A percentile compares a stretch with the other conserved stretches of the same genome.
These are phyloP conservation scores for Eurystomus gularis DNA, from an alignment of 2,113 vertebrate species.

Conservation along the genomic window DNA sequence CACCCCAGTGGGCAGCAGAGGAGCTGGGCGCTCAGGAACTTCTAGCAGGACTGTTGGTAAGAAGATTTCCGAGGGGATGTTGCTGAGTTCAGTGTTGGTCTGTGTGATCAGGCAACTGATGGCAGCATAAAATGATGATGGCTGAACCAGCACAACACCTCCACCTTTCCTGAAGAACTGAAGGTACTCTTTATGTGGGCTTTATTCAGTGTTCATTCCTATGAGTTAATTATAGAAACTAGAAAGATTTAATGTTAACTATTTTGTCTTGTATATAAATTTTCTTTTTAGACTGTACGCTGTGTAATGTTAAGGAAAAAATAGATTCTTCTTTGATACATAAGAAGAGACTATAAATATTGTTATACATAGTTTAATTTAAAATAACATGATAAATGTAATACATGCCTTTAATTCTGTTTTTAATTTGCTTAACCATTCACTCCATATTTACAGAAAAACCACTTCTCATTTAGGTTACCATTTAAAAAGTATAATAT, in stretches of 20 bases:
- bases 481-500: conserved; percentile 44
- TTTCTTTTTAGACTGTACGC: neutral
- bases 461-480: conserved; percentile 55
- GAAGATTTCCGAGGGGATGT: too few species aligned
- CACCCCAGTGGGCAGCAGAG: too few species aligned
- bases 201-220: neutral
- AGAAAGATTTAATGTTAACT: neutral
- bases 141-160: too few species aligned
- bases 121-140: too few species aligned
- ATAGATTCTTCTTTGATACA: neutral
- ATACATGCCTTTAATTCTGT: conserved; percentile 15
- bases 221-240: neutral
- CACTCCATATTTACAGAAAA: conserved; percentile 55
- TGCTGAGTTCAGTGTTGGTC: too few species aligned
- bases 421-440: conserved; percentile 46
- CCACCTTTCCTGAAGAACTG: neutral
- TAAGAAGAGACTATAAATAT: neutral
- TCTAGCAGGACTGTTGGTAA: too few species aligned
- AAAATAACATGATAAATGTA: neutral
- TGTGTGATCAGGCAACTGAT: too few species aligned
- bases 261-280: neutral
- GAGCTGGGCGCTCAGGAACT: too few species aligned
- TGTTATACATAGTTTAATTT: neutral
- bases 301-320: neutral
- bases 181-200: neutral